A percentile compares a stretch with the other conserved stretches of the same genome.
Conservation (phyloP, 2,113 vertebrate genomes). For the Podocnemis expansa region DNA sequence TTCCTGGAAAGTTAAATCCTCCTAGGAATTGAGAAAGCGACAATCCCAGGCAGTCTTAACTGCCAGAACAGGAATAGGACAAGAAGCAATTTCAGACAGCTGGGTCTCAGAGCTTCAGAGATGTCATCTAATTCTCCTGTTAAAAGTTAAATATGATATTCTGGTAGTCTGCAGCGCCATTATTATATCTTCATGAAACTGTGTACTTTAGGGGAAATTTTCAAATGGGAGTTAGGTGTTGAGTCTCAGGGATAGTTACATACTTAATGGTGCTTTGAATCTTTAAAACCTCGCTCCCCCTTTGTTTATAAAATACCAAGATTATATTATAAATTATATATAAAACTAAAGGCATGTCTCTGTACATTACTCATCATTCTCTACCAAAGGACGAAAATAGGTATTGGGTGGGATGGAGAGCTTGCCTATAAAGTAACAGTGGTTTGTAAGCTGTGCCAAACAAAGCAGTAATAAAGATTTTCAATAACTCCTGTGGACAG, state of each 20-base stretch:
- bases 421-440: background rate
- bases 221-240: background rate
- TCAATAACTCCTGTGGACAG: background rate
- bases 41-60: background rate
- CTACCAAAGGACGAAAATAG: background rate
- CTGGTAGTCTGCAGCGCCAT: background rate
- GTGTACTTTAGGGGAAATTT: background rate
- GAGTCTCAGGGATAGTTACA: background rate
- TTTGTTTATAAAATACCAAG: background rate
- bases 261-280: background rate
- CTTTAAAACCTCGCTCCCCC: background rate
- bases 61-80: background rate
- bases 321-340: background rate
- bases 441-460: background rate
- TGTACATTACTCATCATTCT: background rate
- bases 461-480: background rate
- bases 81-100: background rate
- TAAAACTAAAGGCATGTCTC: background rate
- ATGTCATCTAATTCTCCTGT: background rate
- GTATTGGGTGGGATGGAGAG: background rate
- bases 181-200: background rate
- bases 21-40: background rate
- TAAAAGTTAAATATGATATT: background rate
- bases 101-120: background rate
- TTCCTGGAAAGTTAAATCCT: background rate